These are phyloP conservation scores for Capitulum mitella DNA, from an alignment of 2,888 invertebrate species.

Conservation along the genomic window DNA sequence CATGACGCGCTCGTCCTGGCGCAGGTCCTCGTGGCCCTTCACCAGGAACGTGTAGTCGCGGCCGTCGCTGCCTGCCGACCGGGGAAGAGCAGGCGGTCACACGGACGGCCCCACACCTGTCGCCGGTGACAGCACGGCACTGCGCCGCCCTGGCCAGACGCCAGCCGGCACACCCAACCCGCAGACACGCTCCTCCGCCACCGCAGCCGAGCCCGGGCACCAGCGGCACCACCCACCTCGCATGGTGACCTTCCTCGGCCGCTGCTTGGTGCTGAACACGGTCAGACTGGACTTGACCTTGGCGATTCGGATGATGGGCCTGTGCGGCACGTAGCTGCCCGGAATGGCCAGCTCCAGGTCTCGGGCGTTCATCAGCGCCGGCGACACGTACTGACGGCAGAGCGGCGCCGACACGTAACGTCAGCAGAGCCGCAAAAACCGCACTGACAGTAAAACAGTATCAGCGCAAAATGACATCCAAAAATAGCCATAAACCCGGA, in stretches of 20 bases:
- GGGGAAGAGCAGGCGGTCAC: constrained; percentile 13
- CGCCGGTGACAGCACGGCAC: too few species aligned
- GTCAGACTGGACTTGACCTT: constrained; percentile 85
- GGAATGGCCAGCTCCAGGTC: constrained; percentile 95
- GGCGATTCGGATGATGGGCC: constrained; percentile 71
- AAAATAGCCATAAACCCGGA: too few species aligned
- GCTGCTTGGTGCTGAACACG: constrained; percentile 95
- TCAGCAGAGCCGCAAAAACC: background rate
- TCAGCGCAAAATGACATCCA: too few species aligned
- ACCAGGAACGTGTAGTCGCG: constrained; percentile 96
- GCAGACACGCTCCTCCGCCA: too few species aligned
- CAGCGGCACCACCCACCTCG: constrained; percentile 56
- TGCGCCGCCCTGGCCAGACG: too few species aligned
- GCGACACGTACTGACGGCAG: constrained; percentile 48
- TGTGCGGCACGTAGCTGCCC: constrained; percentile 91
- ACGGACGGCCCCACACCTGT: background rate
- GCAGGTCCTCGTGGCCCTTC: constrained; percentile 96
- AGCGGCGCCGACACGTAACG: background rate
- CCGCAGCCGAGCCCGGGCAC: too few species aligned
- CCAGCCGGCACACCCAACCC: too few species aligned
- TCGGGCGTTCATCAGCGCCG: constrained; percentile 66
- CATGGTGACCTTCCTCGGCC: constrained; percentile 89
- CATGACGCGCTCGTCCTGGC: constrained; percentile 99
- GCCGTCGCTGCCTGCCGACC: constrained; percentile 76
- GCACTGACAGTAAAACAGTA: too few species aligned